phyloP scores from a whole-genome alignment of 2,797 vertebrate species.

The Coregonus sp. region DNA sequence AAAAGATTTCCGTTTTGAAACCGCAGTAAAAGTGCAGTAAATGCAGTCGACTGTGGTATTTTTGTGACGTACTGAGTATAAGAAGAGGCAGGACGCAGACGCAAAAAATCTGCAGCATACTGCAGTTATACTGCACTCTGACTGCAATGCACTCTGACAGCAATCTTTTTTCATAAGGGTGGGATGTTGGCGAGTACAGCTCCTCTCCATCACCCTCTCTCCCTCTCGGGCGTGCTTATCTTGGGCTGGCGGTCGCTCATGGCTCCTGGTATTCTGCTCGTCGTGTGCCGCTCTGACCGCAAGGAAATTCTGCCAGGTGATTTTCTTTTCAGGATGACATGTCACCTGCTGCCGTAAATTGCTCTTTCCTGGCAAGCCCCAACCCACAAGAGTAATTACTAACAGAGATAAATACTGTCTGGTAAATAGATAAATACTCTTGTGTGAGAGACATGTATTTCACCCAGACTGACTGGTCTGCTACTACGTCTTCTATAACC shows the following conservation, averaged over 20 bases:
- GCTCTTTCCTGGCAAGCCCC: constrained; percentile 33
- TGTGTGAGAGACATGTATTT: constrained; percentile 21
- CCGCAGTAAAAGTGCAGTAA: no score
- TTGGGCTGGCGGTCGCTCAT: not conserved
- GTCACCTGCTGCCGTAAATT: constrained; percentile 43
- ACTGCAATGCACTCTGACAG: no score
- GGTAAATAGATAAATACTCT: no score
- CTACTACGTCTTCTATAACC: constrained; percentile 5
- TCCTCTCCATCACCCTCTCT: not conserved
- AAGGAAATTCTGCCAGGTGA: constrained; percentile 11
- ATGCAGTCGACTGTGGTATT: no score
- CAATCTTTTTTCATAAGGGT: no score
- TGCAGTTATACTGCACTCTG: no score
- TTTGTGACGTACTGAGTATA: no score
- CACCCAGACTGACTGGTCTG: not conserved
- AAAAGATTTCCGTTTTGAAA: no score
- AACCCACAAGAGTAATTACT: constrained; percentile 33
- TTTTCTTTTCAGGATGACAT: constrained; percentile 38
- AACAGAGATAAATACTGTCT: constrained; percentile 25
- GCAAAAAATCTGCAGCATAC: no score
- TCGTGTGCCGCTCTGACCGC: constrained; percentile 30
- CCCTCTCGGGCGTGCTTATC: not conserved
- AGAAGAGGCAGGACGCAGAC: no score
- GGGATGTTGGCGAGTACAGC: not conserved
- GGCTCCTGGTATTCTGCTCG: not conserved